Base-by-base conservation (phyloP, 1,140 invertebrate species). In the Euschistus heros region DNA sequence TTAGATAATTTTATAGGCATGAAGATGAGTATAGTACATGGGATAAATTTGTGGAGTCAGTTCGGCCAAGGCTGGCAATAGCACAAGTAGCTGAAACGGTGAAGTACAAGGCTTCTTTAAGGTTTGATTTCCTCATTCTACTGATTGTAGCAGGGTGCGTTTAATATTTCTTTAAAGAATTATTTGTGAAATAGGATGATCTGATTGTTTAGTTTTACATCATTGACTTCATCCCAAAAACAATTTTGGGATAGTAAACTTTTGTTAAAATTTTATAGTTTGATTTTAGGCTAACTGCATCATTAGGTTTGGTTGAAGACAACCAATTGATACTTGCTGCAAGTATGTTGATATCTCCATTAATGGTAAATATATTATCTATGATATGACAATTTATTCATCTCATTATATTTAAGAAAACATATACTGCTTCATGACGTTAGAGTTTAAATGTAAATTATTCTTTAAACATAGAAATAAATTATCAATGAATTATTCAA, bases 261-360 rank as follows among this genome's bases (percentile, higher is more conserved):
- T n/a, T n/a, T 47, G 18, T 14, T 18, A 47, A 47, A 8, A 20
- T 13, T 18, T 54, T 54, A 54, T 18, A 24, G 46, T 60, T 66
- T 68, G 63, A 70, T 70, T 71, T 2, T 33, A 76, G 76, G 24
- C 67, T 78, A 24, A 76, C 83, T 59, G 79, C 81, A 26, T 77
- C 74, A 14, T 64, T 82, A 62, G 81, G 81, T 52, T 69, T 83
- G 42, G 73, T 80, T 42, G 81, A 83, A 68, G 78, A 79, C 70
- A 79, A 75, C 69, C 83, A 83, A 10, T 82, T 89, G 15, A 79
- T 82, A 67, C 71, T 89, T 27, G 84, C 88, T 5, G 87, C 87
- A 37, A 87, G 85, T 71, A 89, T 90, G 87, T 76, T 90, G 2
- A 84, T 89, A 33, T 89, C 86, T 0, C 87, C 88, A 0, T 74